Evolutionary conservation across 2,113 vertebrate species (phyloP), one percentile per base, ranked within the genome.

Genomic region (Phalacrocorax brasilianus): DNA sequence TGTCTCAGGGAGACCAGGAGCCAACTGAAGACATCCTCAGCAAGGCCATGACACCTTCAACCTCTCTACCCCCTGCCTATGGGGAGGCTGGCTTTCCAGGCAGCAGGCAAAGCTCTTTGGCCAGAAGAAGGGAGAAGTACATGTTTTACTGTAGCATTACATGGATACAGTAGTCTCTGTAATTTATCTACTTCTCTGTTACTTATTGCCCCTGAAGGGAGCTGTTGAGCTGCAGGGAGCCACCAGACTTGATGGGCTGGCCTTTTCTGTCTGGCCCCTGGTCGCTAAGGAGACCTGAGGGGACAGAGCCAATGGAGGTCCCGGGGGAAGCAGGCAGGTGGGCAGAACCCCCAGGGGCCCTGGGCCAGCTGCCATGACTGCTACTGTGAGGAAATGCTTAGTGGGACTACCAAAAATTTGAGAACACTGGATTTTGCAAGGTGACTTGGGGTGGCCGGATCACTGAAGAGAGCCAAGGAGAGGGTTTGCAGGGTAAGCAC

Each of bases 311-410:
- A 40, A 17, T 7, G 19, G 47, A 78, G 21, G 42, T 23, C 30
- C 5, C 1, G 1, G 40, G 3, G 4, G 13, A 26, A 84, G 24
- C 5, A 4, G 10, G 9, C 42, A 62, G 45, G 38, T 1, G 1
- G 72, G 35, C 42, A 45, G 8, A 45, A 38, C 52, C 44, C 44
- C 17, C 6, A 9, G 44, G 18, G 8, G 3, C 21, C 58, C 52
- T 5, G 14, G 30, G 59, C 30, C 27, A 42, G 30, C 12, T 42
- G 24, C 16, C 12, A 4, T 26, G 67, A 66, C 24, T 80, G 30
- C 19, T n/a, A 16, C 24, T 20, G 30, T 4, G 10, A 30, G n/a
- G 20, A 88, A 30, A 24, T 4, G 11, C 24, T 52, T 35, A 49
- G 42, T 3, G 3, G 42, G 4, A 73, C 18, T 24, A 42, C 30